Evolutionary conservation across 2,113 vertebrate genomes (phyloP).

Genomic region (Toxotes chatareus): DNA sequence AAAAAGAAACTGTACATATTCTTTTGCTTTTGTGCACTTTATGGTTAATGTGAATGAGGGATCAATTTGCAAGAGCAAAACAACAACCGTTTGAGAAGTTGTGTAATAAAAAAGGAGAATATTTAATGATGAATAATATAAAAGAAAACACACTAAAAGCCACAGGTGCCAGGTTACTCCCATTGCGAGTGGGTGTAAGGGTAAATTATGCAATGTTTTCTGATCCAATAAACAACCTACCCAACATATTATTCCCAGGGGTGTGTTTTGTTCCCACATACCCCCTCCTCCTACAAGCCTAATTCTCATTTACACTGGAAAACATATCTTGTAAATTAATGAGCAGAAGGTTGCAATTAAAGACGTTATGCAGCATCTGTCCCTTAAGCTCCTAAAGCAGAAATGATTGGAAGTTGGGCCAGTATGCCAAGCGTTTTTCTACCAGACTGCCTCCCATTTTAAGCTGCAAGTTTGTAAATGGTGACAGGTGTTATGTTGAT

Average conservation of each 20-base stretch:
- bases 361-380: conserved; percentile 66
- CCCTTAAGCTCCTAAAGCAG: conserved; percentile 41
- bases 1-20: background rate
- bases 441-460: conserved; percentile 30
- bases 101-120: background rate
- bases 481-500: conserved; percentile 52
- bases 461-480: conserved; percentile 39
- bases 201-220: conserved; percentile 24
- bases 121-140: conserved; percentile 16
- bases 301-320: conserved; percentile 61
- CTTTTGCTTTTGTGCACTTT: background rate
- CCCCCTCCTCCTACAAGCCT: conserved; percentile 28
- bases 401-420: conserved; percentile 40
- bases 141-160: conserved; percentile 19
- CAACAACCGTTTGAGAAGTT: conserved; percentile 23
- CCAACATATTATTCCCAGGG: conserved; percentile 47
- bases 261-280: conserved; percentile 26
- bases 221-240: conserved; percentile 43
- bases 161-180: conserved; percentile 24
- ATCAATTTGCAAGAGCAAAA: background rate
- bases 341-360: conserved; percentile 66
- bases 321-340: conserved; percentile 62
- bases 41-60: background rate
- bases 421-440: conserved; percentile 37
- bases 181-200: conserved; percentile 1